Evolutionary conservation across 2,797 vertebrate genomes (phyloP), one percentile per base, ranked within the genome.

Genomic region (Ctenopoma multispine): DNA sequence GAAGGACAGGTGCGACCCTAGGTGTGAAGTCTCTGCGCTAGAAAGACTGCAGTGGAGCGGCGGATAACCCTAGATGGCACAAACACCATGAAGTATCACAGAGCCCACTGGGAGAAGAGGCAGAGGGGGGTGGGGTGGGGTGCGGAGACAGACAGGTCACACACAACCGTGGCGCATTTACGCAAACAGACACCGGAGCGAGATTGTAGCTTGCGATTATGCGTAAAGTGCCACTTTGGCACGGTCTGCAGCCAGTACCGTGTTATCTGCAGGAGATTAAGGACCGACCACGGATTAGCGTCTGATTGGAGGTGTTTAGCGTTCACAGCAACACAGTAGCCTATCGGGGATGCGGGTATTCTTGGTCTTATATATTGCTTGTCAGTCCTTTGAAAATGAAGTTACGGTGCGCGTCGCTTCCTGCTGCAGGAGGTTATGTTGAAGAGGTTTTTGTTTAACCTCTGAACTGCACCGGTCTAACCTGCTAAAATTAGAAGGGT

Each of bases 251-350:
- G 67, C 51, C 46, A 57, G 69, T 1, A 44, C 44, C 43, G 47
- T 57, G 79, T 78, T 72, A 78, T 75, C 82, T 73, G 86, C 75
- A 63, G 72, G 75, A 65, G 90, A 90, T 92, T 92, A 91, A 65
- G 82, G 85, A 80, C 59, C 83, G 59, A 71, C 78, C 85, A 36
- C 64, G 81, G 92, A 92, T 93, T 92, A 92, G 75, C 60, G 57
- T 57, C 79, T 46, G 71, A 51, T 88, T 87, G 90, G 66, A 14
- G 60, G 79, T 80, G 75, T 89, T 91, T 65, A 89, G 67, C 77
- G 21, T 70, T 74, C 76, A 83, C 80, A 74, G 79, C 72, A 67
- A 63, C 82, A 80, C 80, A 84, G 74, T 84, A 84, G 79, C 88
- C 87, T 73, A 79, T 80, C 81, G 85, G 85, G 61, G 69, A 12